Conservation (phyloP, 2,113 vertebrate genomes). For the Gallinago jamesoni region DNA sequence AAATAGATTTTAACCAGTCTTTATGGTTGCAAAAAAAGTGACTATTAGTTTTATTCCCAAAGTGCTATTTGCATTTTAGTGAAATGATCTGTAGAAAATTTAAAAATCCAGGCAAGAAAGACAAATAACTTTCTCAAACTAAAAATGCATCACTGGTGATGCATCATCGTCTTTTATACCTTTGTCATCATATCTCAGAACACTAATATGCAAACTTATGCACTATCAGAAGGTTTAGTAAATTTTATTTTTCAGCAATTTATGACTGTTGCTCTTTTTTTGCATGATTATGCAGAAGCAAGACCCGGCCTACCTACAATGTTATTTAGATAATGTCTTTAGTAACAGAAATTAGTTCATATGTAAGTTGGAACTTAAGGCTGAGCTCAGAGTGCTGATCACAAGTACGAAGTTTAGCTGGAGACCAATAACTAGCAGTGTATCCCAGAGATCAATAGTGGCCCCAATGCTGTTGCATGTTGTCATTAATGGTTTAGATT, state of each 20-base stretch:
- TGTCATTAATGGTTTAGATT: not conserved
- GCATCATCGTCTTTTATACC: slow-evolving; percentile 17
- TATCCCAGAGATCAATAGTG: not conserved
- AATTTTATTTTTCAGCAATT: slow-evolving; percentile 23
- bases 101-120: slow-evolving; percentile 12
- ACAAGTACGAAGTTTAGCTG: not conserved
- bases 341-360: not conserved
- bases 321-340: not conserved
- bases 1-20: not conserved
- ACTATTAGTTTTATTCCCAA: slow-evolving; percentile 13
- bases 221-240: not conserved
- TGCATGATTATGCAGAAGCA: not conserved
- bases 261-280: not conserved
- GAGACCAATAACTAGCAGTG: not conserved
- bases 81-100: slow-evolving; percentile 20
- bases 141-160: not conserved
- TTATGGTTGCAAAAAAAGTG: not conserved
- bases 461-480: not conserved
- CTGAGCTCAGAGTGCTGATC: not conserved
- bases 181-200: not conserved
- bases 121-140: slow-evolving; percentile 1
- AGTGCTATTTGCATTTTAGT: not conserved
- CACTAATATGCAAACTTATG: not conserved
- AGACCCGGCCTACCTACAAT: not conserved
- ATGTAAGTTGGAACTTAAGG: not conserved